These are phyloP conservation scores for Tenualosa ilisha DNA, from an alignment of 2,797 vertebrate genomes.

Conservation along the genomic window DNA sequence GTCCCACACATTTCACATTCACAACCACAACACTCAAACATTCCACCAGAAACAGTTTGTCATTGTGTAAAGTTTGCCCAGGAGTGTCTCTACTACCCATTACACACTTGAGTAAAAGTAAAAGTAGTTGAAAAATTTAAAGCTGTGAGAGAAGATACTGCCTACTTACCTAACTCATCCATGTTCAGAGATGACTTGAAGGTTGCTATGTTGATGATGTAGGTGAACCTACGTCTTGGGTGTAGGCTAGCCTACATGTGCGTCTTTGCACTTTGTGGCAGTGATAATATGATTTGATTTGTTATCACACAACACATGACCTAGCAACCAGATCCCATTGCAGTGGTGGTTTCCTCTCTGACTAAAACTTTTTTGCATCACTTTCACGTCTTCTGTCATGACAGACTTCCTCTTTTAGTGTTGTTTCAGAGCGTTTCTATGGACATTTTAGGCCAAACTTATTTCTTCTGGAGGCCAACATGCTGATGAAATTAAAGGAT, in stretches of 20 bases:
- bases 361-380: not conserved
- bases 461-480: not conserved
- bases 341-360: not conserved
- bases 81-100: no score
- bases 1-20: not conserved
- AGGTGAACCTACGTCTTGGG: no score
- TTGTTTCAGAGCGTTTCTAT: not conserved
- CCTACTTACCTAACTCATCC: slow-evolving; percentile 6
- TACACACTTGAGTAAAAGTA: not conserved
- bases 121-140: not conserved
- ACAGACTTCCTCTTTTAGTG: not conserved
- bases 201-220: not conserved
- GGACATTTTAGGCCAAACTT: not conserved
- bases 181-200: not conserved
- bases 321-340: not conserved
- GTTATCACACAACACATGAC: not conserved
- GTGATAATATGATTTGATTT: not conserved
- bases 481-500: not conserved
- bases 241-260: not conserved
- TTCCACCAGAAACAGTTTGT: not conserved
- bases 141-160: not conserved
- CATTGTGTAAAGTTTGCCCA: no score
- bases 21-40: not conserved
- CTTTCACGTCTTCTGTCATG: not conserved
- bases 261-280: not conserved